phyloP scores from a whole-genome alignment of 2,797 vertebrate species.

The Hippoglossus hippoglossus region DNA sequence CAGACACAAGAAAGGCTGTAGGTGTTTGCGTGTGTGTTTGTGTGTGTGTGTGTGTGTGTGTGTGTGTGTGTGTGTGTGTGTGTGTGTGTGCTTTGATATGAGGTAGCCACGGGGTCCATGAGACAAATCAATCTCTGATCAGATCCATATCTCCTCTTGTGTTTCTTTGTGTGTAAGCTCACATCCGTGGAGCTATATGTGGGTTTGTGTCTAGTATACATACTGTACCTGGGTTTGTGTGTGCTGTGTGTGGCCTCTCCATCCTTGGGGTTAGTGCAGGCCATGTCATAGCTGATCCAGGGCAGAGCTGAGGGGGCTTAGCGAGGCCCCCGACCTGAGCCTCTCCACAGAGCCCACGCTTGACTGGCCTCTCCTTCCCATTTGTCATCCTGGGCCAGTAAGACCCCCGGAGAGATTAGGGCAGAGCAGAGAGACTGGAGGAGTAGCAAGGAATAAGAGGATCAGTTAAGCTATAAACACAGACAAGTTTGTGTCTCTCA shows the following conservation, averaged over 20 bases:
- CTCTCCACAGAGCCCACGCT: constrained; percentile 82
- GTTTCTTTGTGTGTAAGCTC: constrained; percentile 17
- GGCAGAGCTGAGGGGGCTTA: constrained; percentile 77
- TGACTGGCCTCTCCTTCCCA: constrained; percentile 80
- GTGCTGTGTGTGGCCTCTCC: constrained; percentile 60
- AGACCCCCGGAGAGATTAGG: constrained; percentile 84
- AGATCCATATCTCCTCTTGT: constrained; percentile 30
- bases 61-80: neutral
- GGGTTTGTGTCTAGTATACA: constrained; percentile 9
- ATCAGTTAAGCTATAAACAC: constrained; percentile 85
- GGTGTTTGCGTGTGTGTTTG: constrained; percentile 4
- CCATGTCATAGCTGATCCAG: constrained; percentile 80
- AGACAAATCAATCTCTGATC: constrained; percentile 58
- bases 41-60: constrained; percentile 12
- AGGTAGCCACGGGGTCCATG: constrained; percentile 24
- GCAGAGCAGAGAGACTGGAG: constrained; percentile 78
- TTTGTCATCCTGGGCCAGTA: constrained; percentile 84
- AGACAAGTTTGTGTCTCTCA: constrained; percentile 81
- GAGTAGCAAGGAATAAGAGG: constrained; percentile 82
- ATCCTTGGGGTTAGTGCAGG: constrained; percentile 66
- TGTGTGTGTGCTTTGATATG: constrained; percentile 6
- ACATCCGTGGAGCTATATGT: neutral
- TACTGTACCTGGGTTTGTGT: constrained; percentile 43
- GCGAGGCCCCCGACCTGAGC: constrained; percentile 75
- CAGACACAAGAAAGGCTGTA: constrained; percentile 16